Conservation (phyloP, 2,797 vertebrate genomes). For the Bucorvus abyssinicus region DNA sequence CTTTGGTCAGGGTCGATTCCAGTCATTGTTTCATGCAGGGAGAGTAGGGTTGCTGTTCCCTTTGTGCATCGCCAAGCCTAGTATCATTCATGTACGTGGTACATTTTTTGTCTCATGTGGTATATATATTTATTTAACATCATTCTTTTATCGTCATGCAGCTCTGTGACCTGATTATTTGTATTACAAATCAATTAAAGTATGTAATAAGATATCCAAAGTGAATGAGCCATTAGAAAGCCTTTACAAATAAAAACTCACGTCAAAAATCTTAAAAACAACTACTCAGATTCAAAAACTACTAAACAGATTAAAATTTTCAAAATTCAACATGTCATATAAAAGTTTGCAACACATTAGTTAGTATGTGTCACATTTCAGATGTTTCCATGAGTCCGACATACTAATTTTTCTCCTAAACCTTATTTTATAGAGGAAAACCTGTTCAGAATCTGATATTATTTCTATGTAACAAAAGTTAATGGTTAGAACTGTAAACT, state of each 20-base stretch:
- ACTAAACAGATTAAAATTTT: neutral
- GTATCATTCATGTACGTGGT: fast-evolving
- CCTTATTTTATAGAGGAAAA: neutral
- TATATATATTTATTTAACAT: neutral
- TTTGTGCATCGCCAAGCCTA: neutral
- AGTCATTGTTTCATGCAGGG: neutral
- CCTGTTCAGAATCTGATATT: neutral
- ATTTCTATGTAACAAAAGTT: neutral
- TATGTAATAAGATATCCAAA: neutral
- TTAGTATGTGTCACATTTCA: neutral
- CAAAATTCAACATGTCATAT: neutral
- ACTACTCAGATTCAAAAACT: too few relatives aligned
- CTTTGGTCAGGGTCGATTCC: conserved; percentile 9
- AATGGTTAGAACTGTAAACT: neutral
- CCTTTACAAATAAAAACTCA: neutral
- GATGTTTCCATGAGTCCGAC: neutral
- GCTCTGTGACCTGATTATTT: neutral
- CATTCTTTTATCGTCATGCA: neutral
- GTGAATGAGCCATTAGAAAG: neutral
- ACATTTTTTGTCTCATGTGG: neutral
- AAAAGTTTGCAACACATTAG: neutral
- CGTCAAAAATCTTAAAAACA: neutral
- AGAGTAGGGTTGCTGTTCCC: neutral
- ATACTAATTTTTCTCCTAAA: neutral
- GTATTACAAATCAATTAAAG: neutral